A percentile compares a stretch with the other conserved stretches of the same genome.
These are phyloP conservation scores for Xyrauchen texanus DNA, from an alignment of 2,113 vertebrate species.

Conservation along the genomic window DNA sequence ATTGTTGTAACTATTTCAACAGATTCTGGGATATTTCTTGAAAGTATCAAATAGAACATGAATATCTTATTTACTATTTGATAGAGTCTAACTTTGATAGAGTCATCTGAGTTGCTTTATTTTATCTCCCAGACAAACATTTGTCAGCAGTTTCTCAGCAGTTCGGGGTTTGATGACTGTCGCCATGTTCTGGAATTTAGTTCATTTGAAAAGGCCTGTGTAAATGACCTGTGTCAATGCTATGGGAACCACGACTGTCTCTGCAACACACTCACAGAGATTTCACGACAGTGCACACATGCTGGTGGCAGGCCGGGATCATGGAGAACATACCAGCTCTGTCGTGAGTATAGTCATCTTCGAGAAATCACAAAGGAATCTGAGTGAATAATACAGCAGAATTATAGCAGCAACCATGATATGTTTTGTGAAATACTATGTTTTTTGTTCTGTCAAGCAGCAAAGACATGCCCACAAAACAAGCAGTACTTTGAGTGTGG, in stretches of 20 bases:
- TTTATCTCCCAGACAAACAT: constrained; percentile 46
- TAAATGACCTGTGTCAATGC: constrained; percentile 80
- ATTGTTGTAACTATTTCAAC: background rate
- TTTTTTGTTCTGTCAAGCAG: constrained; percentile 62
- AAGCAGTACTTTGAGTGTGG: constrained; percentile 84
- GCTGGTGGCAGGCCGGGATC: constrained; percentile 78
- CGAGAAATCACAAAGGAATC: too few relatives aligned
- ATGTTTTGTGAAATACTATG: background rate
- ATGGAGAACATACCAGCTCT: constrained; percentile 79
- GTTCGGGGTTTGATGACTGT: constrained; percentile 76
- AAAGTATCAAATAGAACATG: too few relatives aligned
- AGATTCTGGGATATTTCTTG: too few relatives aligned
- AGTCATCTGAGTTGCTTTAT: background rate
- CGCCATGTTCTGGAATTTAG: constrained; percentile 69
- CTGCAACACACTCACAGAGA: constrained; percentile 86
- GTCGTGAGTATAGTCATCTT: constrained; percentile 78
- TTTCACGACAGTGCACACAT: constrained; percentile 89
- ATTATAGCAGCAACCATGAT: background rate
- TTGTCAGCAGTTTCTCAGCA: constrained; percentile 75
- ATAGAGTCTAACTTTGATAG: background rate
- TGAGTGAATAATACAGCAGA: too few relatives aligned
- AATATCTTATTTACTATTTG: background rate
- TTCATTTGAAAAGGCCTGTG: constrained; percentile 79
- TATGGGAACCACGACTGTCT: constrained; percentile 66
- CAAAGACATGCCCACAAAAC: constrained; percentile 75